A percentile compares a stretch with the other conserved stretches of the same genome.
Conservation (phyloP, 2,888 invertebrate genomes). For the Rhimphoctona megacephalus region DNA sequence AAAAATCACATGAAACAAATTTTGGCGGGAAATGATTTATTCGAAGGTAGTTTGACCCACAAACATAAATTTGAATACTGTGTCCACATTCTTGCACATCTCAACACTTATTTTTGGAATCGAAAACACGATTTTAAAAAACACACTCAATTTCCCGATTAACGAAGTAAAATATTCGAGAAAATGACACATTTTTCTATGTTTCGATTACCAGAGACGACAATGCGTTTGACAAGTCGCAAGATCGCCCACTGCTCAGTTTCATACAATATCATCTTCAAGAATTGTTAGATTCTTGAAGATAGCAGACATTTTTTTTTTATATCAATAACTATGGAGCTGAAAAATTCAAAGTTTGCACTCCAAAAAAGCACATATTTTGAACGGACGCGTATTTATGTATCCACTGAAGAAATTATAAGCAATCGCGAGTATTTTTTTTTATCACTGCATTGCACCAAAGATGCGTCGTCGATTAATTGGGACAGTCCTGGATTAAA, state of each 20-base stretch:
- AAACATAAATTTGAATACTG: neutral
- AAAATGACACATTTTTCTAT: neutral
- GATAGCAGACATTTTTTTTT: neutral
- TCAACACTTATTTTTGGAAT: neutral
- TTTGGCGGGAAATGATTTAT: neutral
- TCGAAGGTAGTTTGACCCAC: neutral
- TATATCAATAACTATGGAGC: too few relatives aligned
- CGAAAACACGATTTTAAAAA: neutral
- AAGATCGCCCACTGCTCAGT: neutral
- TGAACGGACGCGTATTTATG: neutral
- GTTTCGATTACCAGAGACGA: neutral
- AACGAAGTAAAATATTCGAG: neutral
- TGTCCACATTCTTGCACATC: neutral
- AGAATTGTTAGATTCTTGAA: neutral
- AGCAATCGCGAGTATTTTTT: neutral
- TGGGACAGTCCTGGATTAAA: neutral
- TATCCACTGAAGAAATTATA: neutral
- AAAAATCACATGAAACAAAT: neutral
- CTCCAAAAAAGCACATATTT: neutral
- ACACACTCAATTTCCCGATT: neutral
- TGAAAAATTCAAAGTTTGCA: neutral
- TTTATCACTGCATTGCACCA: neutral
- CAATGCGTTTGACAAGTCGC: neutral
- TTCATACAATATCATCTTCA: neutral
- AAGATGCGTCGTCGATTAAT: neutral